phyloP scores from a whole-genome alignment of 2,113 vertebrate genomes.

The Carettochelys insculpta region DNA sequence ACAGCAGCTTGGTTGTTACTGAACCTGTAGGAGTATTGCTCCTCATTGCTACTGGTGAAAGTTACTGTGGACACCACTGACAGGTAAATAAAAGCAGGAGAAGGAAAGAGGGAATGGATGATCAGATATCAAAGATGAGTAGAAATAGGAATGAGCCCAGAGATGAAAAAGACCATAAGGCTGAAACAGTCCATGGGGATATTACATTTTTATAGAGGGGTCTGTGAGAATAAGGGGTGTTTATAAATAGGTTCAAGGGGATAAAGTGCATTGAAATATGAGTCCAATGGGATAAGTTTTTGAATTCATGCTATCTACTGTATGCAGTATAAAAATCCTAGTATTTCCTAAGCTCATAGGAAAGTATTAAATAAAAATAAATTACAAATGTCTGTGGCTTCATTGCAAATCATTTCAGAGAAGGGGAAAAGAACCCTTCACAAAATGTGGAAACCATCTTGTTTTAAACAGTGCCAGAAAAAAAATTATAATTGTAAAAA shows the following conservation, averaged over 20 bases:
- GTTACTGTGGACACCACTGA: not conserved
- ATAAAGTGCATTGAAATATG: slow-evolving; percentile 70
- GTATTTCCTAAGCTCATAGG: slow-evolving; percentile 74
- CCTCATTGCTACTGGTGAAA: not conserved
- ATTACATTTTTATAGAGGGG: slow-evolving; percentile 52
- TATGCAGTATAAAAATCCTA: slow-evolving; percentile 67
- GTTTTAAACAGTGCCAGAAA: slow-evolving; percentile 78
- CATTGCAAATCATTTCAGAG: slow-evolving; percentile 73
- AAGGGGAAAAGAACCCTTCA: slow-evolving; percentile 25
- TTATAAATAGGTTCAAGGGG: slow-evolving; percentile 72
- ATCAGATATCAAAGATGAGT: slow-evolving; percentile 44
- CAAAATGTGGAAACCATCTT: slow-evolving; percentile 82
- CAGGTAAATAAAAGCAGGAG: accelerated
- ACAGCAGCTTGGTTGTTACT: accelerated
- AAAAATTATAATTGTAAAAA: slow-evolving; percentile 84
- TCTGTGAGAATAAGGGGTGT: slow-evolving; percentile 59
- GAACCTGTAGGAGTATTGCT: accelerated
- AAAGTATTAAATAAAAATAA: slow-evolving; percentile 79
- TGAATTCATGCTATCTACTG: slow-evolving; percentile 68
- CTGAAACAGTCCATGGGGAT: slow-evolving; percentile 42
- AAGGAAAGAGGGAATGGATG: not conserved
- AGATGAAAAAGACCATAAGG: slow-evolving; percentile 60
- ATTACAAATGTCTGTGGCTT: slow-evolving; percentile 74
- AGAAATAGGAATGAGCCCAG: slow-evolving; percentile 36
- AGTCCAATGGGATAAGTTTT: slow-evolving; percentile 54